Evolutionary conservation across 2,113 vertebrate species (phyloP), one percentile per base, ranked within the genome.

Genomic region (Xenopus laevis): DNA sequence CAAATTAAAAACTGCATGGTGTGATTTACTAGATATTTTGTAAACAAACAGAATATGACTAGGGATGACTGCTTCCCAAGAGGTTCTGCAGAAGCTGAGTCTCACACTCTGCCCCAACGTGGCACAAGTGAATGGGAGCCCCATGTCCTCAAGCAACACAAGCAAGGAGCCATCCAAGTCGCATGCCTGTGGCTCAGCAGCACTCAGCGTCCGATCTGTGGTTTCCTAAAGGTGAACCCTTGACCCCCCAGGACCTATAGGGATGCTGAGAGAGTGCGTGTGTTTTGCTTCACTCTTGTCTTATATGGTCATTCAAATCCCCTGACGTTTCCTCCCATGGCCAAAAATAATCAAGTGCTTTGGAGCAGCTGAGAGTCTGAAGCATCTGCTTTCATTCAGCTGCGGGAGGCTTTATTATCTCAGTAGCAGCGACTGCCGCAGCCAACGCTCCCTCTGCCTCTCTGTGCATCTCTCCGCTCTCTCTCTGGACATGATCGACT

Each of bases 281-380:
- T 47, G 18, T 40, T 68, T 76, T 40, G 23, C 83, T 86, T 89
- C 89, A 80, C 71, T 88, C 81, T 87, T 91, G 87, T 91, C 92
- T 92, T 97, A 98, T 97, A 97, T 93, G 96, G 95, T 90, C 90
- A 90, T 91, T 86, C 87, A 86, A 92, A 88, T 93, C 91, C 87
- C 89, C 71, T 83, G 83, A 90, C 85, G 82, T 87, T 89, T 92
- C 87, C 92, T 94, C 88, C 86, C 79, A 89, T 82, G 83, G 92
- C 93, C 95, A 92, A 94, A 95, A 98, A 98, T 98, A 93, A 91
- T 91, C 89, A 79, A 5, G 60, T 86, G 93, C 78, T 1, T 4
- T 81, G 75, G 76, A 91, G 89, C 94, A 95, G 95, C 92, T 94
- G 94, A 90, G 89, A 81, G 82, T 82, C 82, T 83, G 81, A 84